Evolutionary conservation across 2,888 invertebrate genomes (phyloP).

Genomic region (Mongoloraphidia duomilia): DNA sequence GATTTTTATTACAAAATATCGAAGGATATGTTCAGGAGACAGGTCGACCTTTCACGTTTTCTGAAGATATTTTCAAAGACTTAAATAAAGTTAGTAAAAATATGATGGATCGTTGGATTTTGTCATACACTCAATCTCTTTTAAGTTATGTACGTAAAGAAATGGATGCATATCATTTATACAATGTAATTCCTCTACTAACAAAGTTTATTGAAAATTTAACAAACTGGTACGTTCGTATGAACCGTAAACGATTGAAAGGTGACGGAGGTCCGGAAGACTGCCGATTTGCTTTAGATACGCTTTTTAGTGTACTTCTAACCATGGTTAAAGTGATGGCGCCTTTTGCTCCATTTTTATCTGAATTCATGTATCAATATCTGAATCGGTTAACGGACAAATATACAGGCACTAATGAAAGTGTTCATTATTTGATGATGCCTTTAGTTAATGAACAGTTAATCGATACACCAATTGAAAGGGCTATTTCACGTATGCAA

Average conservation of each 20-base stretch:
- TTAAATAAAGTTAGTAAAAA: slow-evolving; percentile 32
- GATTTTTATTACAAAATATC: slow-evolving; percentile 90
- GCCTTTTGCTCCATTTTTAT: slow-evolving; percentile 92
- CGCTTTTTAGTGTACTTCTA: slow-evolving; percentile 76
- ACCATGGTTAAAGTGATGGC: slow-evolving; percentile 89
- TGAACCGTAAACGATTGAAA: slow-evolving; percentile 90
- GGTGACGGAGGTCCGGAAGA: slow-evolving; percentile 75
- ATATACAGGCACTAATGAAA: slow-evolving; percentile 40
- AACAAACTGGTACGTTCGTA: slow-evolving; percentile 97
- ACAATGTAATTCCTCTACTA: slow-evolving; percentile 86
- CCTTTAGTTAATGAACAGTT: slow-evolving; percentile 56
- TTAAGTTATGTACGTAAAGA: slow-evolving; percentile 77
- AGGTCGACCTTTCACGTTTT: slow-evolving; percentile 24
- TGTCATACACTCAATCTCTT: slow-evolving; percentile 90
- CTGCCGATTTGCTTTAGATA: slow-evolving; percentile 70
- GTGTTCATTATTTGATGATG: slow-evolving; percentile 86
- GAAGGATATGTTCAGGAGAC: slow-evolving; percentile 58
- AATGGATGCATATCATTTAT: slow-evolving; percentile 88
- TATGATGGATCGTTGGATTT: slow-evolving; percentile 94
- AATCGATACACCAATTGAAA: slow-evolving; percentile 76
- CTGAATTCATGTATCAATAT: slow-evolving; percentile 89
- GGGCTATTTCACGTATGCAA: slow-evolving; percentile 86
- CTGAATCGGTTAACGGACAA: slow-evolving; percentile 50
- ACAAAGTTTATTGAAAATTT: slow-evolving; percentile 95
- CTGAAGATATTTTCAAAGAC: slow-evolving; percentile 18